Evolutionary conservation across 2,113 vertebrate genomes (phyloP), one percentile per base, ranked within the genome.

Genomic region (Chaetorhynchus papuensis): DNA sequence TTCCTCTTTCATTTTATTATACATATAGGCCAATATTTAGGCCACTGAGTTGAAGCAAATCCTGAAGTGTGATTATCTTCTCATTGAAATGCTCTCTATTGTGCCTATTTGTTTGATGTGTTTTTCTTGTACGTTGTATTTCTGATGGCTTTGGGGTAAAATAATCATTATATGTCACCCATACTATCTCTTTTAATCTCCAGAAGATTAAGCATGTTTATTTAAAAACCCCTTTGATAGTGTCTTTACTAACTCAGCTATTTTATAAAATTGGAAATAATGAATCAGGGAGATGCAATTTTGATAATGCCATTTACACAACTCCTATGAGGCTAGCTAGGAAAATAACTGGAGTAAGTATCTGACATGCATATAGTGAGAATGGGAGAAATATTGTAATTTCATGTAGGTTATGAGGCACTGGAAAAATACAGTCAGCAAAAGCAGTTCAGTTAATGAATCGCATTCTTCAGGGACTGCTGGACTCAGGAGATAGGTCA

Each of bases 181-280:
- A 80, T 77, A 63, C 65, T 89, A 94, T 96, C 84, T 96, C 90
- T 96, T 97, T 96, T 96, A 97, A 97, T 97, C 95, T 96, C 90
- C 44, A 90, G 74, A 95, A 94, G 89, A 96, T 97, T 96, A 97
- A 96, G 64, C 71, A 87, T 94, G 84, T 96, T 95, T 96, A 92
- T 95, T 97, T 96, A 87, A 97, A 96, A 96, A 45, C 27, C 13
- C 44, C 94, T 96, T 96, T 96, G 91, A 97, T 97, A 96, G 42
- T 82, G 84, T 95, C 95, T 97, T 96, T 86, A 92, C 59, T 81
- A 89, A 84, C 80, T 94, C 81, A 89, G 91, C 84, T 95, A 76
- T 96, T 96, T 87, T 78, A 57, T 83, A 53, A 82, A 96, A 88
- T 90, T 94, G 57, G 94, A 97, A 95, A 94, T 91, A 97, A 95